These are phyloP conservation scores for Ormia ochracea DNA, from an alignment of 2,888 invertebrate genomes.

Conservation along the genomic window DNA sequence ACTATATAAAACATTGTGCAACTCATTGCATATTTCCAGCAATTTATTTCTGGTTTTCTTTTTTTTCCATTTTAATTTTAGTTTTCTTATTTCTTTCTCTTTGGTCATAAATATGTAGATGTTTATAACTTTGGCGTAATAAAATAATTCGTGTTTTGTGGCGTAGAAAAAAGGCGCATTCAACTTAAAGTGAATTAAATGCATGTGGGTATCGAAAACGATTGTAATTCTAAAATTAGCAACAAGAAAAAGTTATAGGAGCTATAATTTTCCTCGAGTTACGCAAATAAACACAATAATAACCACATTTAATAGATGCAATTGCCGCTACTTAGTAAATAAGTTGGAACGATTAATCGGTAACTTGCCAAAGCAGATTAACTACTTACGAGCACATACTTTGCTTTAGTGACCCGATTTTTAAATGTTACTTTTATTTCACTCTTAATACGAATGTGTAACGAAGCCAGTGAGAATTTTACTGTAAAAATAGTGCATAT, in stretches of 20 bases:
- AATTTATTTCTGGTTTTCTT: neutral
- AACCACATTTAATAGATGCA: neutral
- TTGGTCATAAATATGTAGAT: constrained; percentile 4
- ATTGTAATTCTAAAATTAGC: constrained; percentile 15
- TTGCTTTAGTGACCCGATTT: too few species aligned
- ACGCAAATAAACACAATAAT: constrained; percentile 39
- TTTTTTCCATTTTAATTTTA: too few species aligned
- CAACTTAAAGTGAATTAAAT: constrained; percentile 18
- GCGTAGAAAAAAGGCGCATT: constrained; percentile 39
- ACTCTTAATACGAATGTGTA: too few species aligned
- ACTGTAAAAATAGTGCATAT: too few species aligned
- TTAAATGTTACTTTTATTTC: too few species aligned
- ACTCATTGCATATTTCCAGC: constrained; percentile 12
- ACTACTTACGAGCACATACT: too few species aligned
- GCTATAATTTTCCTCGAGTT: constrained; percentile 21
- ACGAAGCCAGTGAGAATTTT: too few species aligned
- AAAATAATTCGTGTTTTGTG: constrained; percentile 22
- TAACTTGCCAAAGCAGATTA: neutral
- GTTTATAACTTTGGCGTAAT: constrained; percentile 3
- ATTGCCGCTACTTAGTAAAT: neutral
- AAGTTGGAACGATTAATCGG: neutral
- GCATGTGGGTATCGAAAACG: constrained; percentile 22
- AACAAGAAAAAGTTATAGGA: neutral
- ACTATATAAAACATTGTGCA: constrained; percentile 53
- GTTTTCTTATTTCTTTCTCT: constrained; percentile 20